Percentiles rank a stretch among this genome's conserved stretches.
Evolutionary conservation across 2,113 vertebrate species (phyloP).

Genomic region (Phyllostomus discolor): DNA sequence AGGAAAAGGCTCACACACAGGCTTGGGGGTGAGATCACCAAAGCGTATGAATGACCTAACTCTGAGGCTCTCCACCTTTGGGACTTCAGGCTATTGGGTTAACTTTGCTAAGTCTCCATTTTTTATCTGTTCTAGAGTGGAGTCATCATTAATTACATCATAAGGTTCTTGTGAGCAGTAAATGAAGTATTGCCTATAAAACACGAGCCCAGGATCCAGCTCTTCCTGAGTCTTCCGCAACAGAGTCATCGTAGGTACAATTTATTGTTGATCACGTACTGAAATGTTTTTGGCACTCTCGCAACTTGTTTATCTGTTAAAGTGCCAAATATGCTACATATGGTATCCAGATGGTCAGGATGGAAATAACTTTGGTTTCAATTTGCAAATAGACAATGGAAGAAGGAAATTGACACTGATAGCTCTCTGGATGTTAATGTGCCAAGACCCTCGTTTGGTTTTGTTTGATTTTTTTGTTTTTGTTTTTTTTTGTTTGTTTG

Average conservation of each 20-base stretch:
- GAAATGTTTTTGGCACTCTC: background rate
- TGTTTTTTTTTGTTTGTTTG: too few species aligned
- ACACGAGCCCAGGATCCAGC: background rate
- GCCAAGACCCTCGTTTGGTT: background rate
- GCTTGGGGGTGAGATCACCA: background rate
- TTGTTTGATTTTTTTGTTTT: too few species aligned
- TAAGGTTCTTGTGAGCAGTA: background rate
- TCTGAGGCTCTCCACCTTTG: background rate
- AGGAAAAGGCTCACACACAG: background rate
- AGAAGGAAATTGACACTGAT: background rate
- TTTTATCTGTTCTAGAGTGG: background rate
- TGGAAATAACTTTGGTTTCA: background rate
- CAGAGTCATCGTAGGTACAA: background rate
- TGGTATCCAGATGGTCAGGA: slow-evolving; percentile 18
- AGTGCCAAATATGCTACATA: background rate
- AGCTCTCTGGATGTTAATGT: background rate
- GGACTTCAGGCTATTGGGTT: background rate
- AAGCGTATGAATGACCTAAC: background rate
- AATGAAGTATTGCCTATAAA: background rate
- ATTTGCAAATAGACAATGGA: background rate
- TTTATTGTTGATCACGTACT: background rate
- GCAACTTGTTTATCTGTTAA: slow-evolving; percentile 35
- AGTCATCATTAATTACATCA: background rate
- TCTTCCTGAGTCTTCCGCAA: background rate
- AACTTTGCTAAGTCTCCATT: background rate